These are phyloP conservation scores for Phylloscopus trochiloides DNA, from an alignment of 2,113 vertebrate species.

Conservation along the genomic window DNA sequence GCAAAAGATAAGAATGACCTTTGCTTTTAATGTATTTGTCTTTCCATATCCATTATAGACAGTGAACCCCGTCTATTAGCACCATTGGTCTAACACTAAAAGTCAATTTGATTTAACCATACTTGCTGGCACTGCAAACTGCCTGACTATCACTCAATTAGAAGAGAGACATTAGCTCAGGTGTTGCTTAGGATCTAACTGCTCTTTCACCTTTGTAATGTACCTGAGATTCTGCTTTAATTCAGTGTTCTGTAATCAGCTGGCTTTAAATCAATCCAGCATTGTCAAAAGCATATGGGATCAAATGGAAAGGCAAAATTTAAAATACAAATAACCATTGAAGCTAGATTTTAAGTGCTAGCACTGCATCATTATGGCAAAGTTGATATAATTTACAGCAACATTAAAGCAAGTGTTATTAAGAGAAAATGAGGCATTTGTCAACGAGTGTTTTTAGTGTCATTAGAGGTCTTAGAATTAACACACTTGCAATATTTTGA, in stretches of 20 bases:
- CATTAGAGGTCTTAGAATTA: slow-evolving; percentile 21
- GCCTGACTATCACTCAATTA: slow-evolving; percentile 21
- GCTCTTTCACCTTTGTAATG: slow-evolving; percentile 1
- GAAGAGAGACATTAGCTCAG: slow-evolving; percentile 30
- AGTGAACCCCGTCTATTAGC: slow-evolving; percentile 14
- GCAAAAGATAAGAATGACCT: slow-evolving; percentile 32
- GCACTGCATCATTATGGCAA: neutral
- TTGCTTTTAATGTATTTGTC: slow-evolving; percentile 42
- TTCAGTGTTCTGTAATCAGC: neutral
- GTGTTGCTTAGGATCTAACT: neutral
- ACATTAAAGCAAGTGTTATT: slow-evolving; percentile 21
- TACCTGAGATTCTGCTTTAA: neutral
- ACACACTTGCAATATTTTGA: slow-evolving; percentile 18
- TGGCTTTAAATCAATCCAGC: neutral
- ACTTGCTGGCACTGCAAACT: slow-evolving; percentile 52
- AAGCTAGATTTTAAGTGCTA: neutral
- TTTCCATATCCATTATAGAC: slow-evolving; percentile 10
- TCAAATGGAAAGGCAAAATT: slow-evolving; percentile 8
- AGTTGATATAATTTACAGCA: slow-evolving; percentile 5
- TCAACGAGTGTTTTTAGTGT: slow-evolving; percentile 21
- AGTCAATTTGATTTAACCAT: slow-evolving; percentile 46
- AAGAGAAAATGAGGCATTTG: slow-evolving; percentile 39
- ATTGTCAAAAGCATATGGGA: slow-evolving; percentile 11
- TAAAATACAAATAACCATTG: neutral
- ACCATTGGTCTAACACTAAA: slow-evolving; percentile 7